Evolutionary conservation across 2,797 vertebrate genomes (phyloP).

Genomic region (Hypotaenidia philippensis): DNA sequence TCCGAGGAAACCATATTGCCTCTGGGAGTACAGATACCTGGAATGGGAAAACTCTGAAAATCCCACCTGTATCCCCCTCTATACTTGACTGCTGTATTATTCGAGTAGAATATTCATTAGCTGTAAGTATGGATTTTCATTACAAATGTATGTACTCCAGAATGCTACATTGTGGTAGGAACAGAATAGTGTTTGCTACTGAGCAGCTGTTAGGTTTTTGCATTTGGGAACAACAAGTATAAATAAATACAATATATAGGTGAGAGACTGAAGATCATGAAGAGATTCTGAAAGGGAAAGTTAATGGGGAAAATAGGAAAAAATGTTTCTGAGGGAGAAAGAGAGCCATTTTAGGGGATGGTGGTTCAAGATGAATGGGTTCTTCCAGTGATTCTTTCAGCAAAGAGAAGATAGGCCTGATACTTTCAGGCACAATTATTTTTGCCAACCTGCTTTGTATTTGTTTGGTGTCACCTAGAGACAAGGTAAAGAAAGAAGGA

Average conservation of each 20-base stretch:
- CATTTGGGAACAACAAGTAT: not conserved
- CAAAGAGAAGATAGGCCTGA: not conserved
- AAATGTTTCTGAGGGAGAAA: not conserved
- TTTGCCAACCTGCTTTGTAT: not conserved
- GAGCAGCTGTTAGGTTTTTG: not conserved
- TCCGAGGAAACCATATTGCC: constrained; percentile 85
- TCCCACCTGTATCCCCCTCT: constrained; percentile 85
- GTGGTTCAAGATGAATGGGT: not conserved
- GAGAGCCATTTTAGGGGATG: not conserved
- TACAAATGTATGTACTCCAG: not conserved
- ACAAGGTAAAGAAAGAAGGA: not conserved
- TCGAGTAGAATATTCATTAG: constrained; percentile 86
- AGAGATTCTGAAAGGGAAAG: not conserved
- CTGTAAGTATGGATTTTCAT: constrained; percentile 74
- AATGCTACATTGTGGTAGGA: not conserved
- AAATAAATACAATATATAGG: not conserved
- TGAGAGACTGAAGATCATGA: not conserved
- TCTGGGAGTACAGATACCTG: constrained; percentile 86
- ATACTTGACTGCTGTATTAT: constrained; percentile 87
- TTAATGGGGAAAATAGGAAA: not conserved
- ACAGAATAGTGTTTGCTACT: not conserved
- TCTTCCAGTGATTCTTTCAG: not conserved
- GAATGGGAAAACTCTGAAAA: constrained; percentile 86
- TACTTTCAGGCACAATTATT: not conserved
- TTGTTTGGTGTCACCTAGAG: not conserved